Evolutionary conservation across 2,888 invertebrate species (phyloP), one percentile per base, ranked within the genome.

Genomic region (Phalera bucephala): DNA sequence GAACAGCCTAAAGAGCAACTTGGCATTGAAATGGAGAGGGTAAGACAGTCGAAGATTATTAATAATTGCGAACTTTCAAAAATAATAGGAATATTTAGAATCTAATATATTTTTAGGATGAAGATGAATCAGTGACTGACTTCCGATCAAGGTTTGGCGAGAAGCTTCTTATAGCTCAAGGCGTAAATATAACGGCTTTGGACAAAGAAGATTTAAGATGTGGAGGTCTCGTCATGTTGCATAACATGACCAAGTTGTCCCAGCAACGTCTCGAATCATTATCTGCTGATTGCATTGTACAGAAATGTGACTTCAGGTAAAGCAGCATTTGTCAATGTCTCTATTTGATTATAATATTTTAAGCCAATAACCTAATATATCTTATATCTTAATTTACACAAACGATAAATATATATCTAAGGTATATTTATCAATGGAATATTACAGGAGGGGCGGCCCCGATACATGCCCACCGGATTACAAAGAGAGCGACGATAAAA

Each of bases 401-500:
- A 54, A 62, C 48, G 36, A 43, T 56, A 54, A 57, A 49, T 71
- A 66, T 68, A 64, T 57, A n/a, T n/a, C n/a, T n/a, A 60, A 65
- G 52, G 61, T 66, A 71, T 72, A 62, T 66, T 17, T 67, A 67
- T 64, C 55, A 54, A 68, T 67, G 75, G 73, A 77, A 80, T 71
- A 64, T 88, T 87, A 72, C 81, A 91, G 91, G 70, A 85, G 91
- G 64, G 94, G 95, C 58, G 95, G 95, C 6, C 95, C 95, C 11
- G 93, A 94, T 72, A 92, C 94, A 45, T 95, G 95, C 64, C 95
- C 95, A 28, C 95, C 95, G 9, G 94, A 95, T 76, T 95, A 94
- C 65, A 94, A 93, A 72, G 94, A 94, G 65, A 94, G 94, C 37
- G 94, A 94, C 48, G 94, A 94, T 64, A 92, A 91, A 54, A 93